Base-by-base conservation (phyloP, 1,140 invertebrate species). In the Marisa cornuarietis region DNA sequence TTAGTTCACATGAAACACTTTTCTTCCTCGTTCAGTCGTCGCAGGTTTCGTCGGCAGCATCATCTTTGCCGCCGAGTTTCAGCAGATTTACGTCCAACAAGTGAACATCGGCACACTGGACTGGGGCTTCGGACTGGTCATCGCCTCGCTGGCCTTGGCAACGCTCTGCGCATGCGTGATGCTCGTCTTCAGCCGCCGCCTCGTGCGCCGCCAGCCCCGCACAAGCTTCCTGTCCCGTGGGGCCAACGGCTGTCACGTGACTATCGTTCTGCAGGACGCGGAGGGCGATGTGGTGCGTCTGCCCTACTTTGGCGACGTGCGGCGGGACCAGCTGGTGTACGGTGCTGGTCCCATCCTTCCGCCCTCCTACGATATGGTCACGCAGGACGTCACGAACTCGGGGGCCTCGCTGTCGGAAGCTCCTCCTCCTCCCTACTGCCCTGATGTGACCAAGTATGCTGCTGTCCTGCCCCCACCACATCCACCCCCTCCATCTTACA, bases 251-350 rank as follows among this genome's bases (percentile, higher is more conserved):
- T 73, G n/a, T 54, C 71, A 49, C 22, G 71, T 73, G 49, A 49
- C 71, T 5, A 73, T 73, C 18, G 49, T 52, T 42, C 54, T 73
- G 7, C 52, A 49, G 49, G 52, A 20, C 22, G 71, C 51, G 8
- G 10, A 24, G 49, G 71, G 54, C 42, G 71, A 54, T 6, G 13
- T 49, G 18, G 13, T 73, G 13, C 71, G 52, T 49, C 51, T 73
- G 51, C 71, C 71, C n/a, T 73, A 73, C 71, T 73, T 73, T 7
- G 71, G 71, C 54, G 71, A 73, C 71, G 71, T 73, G 18, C 51
- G 10, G 71, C 52, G 49, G 7, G 51, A 73, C 51, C 71, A 73
- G 49, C 8, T 73, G 51, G 71, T 54, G 71, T 26, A 54, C 51
- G 71, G 71, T 4, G 71, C 71, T 11, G 49, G 0, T 8, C 71